A percentile compares a stretch with the other conserved stretches of the same genome.
Evolutionary conservation across 2,797 vertebrate species (phyloP).

Genomic region (Chromis chromis): DNA sequence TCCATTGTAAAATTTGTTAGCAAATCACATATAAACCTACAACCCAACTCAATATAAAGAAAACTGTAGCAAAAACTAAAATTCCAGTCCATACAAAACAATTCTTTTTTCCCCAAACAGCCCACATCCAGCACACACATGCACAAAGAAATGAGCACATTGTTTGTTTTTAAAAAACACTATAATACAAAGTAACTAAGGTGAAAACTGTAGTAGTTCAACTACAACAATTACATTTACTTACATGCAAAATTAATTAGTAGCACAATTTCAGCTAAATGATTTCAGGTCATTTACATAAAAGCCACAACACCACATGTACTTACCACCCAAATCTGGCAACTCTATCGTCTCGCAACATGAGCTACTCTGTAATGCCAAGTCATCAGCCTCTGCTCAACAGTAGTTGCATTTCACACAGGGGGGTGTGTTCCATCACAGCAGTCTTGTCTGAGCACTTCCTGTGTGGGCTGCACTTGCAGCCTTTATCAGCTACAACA

Average conservation of each 20-base stretch:
- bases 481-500: slow-evolving; percentile 1
- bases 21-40: slow-evolving; percentile 6
- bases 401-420: slow-evolving; percentile 32
- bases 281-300: not conserved
- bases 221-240: not conserved
- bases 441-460: slow-evolving; percentile 57
- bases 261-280: not conserved
- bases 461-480: slow-evolving; percentile 67
- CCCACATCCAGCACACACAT: not conserved
- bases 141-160: not conserved
- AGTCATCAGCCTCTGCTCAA: slow-evolving; percentile 17
- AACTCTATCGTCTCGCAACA: slow-evolving; percentile 32
- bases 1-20: slow-evolving; percentile 24
- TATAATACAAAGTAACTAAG: too few relatives aligned
- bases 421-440: slow-evolving; percentile 47
- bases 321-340: slow-evolving; percentile 59
- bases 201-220: not conserved
- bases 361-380: slow-evolving; percentile 41
- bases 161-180: too few relatives aligned
- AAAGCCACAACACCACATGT: not conserved
- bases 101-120: not conserved
- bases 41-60: not conserved
- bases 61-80: not conserved
- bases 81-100: not conserved
- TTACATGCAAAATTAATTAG: not conserved